phyloP scores from a whole-genome alignment of 2,797 vertebrate species.

The Chelonia mydas region DNA sequence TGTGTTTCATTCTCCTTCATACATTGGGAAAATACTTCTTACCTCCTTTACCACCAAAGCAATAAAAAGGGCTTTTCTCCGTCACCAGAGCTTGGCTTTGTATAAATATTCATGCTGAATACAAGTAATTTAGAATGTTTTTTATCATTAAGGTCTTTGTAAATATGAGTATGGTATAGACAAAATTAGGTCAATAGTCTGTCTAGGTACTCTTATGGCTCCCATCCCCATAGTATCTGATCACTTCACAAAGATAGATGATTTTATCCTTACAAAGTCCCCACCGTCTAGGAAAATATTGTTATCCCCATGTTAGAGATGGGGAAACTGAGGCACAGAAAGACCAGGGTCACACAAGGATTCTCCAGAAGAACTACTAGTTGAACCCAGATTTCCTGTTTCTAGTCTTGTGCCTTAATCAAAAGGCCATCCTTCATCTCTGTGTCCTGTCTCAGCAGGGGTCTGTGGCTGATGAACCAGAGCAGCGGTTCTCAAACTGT shows the following conservation, averaged over 20 bases:
- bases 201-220: background rate
- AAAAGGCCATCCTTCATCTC: background rate
- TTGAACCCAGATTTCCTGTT: background rate
- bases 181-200: accelerated
- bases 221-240: background rate
- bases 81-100: background rate
- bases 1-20: background rate
- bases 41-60: background rate
- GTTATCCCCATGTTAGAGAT: background rate
- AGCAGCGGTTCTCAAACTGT: background rate
- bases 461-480: background rate
- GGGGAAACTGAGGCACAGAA: background rate
- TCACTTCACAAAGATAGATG: background rate
- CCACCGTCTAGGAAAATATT: background rate
- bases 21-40: background rate
- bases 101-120: background rate
- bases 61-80: background rate
- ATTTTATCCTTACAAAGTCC: background rate
- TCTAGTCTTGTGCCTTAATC: background rate
- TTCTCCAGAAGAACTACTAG: background rate
- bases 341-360: background rate
- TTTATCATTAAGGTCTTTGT: background rate
- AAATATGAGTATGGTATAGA: background rate
- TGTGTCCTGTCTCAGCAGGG: background rate
- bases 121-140: background rate